Base-by-base conservation (phyloP, 2,888 invertebrate species). In the Temnothorax unifasciatus region DNA sequence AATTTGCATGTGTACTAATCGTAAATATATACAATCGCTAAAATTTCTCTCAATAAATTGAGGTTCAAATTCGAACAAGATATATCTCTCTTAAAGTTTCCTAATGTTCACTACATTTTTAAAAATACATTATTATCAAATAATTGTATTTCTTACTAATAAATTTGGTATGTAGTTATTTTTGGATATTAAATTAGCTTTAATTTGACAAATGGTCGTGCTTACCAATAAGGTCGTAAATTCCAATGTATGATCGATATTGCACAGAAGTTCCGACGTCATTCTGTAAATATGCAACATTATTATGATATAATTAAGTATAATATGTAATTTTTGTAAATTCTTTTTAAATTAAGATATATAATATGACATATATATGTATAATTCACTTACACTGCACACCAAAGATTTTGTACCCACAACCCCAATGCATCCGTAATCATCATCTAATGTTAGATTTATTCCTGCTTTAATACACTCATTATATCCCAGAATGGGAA, bases 391-490 rank as follows among this genome's bases (percentile, higher is more conserved):
- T 94, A 96, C 96, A 88, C 94, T 92, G 89, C 96, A 96, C 81
- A 96, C 91, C 15, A 95, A 93, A 66, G 95, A 95, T 34, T 91
- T 93, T 21, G 95, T 93, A 9, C 96, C 96, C 64, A 96, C 89
- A 34, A 96, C 94, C 2, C 96, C 96, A 15, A 96, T 91, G 88
- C 96, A 96, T 21, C 96, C 96, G 81, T 96, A 96, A 90, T 96
- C 96, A 29, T 92, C 89, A 61, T 95, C 95, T 73, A 95, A 93
- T 29, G 90, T 88, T 0, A 91, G 74, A 77, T 95, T 92, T 0
- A 93, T 89, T 3, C 95, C 93, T 2, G 94, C 94, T 82, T 93
- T 94, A 0, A 95, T 85, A 91, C 96, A 96, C 81, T 96, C 95
- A 11, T 91, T 90, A 4, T 92, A 89, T 0, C 95, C 95, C 44